Evolutionary conservation across 2,888 invertebrate species (phyloP).

Genomic region (Dendrolimus pini): DNA sequence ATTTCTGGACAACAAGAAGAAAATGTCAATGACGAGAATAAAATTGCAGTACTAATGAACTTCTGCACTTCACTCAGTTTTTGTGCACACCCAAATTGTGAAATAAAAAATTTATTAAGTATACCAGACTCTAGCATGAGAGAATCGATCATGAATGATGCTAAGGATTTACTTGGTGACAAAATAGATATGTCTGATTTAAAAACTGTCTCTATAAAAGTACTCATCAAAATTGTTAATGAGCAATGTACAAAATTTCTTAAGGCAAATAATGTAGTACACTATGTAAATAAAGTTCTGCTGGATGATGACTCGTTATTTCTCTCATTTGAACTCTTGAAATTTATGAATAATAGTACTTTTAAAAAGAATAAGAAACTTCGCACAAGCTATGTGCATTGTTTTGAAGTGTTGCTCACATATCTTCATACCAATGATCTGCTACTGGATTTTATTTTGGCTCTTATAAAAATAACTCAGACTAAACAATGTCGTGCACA

Average conservation of each 20-base stretch:
- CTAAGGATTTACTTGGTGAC: slow-evolving; percentile 45
- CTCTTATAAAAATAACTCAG: slow-evolving; percentile 56
- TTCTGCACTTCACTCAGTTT: slow-evolving; percentile 57
- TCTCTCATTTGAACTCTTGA: slow-evolving; percentile 47
- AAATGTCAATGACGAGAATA: slow-evolving; percentile 32
- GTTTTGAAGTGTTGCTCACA: slow-evolving; percentile 73
- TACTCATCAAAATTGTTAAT: slow-evolving; percentile 39
- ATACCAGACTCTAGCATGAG: slow-evolving; percentile 46
- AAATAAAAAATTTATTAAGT: slow-evolving; percentile 51
- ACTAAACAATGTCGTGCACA: slow-evolving; percentile 29
- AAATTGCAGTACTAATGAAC: slow-evolving; percentile 45
- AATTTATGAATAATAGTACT: slow-evolving; percentile 32
- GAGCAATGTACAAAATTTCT: slow-evolving; percentile 38
- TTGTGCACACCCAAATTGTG: slow-evolving; percentile 46
- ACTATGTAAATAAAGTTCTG: slow-evolving; percentile 38
- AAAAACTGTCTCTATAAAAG: slow-evolving; percentile 40
- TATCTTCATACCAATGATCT: slow-evolving; percentile 70
- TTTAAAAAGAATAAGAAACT: slow-evolving; percentile 32
- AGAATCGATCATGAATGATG: slow-evolving; percentile 51
- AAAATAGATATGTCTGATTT: slow-evolving; percentile 42
- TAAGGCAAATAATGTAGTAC: slow-evolving; percentile 27
- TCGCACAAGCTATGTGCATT: slow-evolving; percentile 41
- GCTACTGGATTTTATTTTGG: slow-evolving; percentile 59
- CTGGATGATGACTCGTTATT: slow-evolving; percentile 50
- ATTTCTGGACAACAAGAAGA: slow-evolving; percentile 33